Conservation (phyloP, 2,888 invertebrate genomes). For the Catocala fraxini region DNA sequence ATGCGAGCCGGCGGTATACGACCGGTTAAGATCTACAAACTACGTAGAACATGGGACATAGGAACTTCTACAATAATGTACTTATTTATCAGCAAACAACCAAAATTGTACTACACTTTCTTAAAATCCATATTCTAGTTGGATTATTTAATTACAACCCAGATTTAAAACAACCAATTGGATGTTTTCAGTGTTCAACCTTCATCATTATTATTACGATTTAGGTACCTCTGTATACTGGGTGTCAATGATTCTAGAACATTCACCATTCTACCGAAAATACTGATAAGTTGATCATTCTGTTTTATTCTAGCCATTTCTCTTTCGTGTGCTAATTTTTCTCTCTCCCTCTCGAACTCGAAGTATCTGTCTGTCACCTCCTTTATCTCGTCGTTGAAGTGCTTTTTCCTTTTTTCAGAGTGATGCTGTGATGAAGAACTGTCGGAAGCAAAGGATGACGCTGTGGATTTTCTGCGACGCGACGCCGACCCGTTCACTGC, state of each 20-base stretch:
- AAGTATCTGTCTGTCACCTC: slow-evolving; percentile 42
- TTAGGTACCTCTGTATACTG: slow-evolving; percentile 38
- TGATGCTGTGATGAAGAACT: slow-evolving; percentile 13
- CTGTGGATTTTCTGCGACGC: slow-evolving; percentile 16
- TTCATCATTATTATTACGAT: slow-evolving; percentile 17
- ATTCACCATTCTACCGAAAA: slow-evolving; percentile 43
- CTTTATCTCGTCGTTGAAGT: slow-evolving; percentile 17
- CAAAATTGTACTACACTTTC: background rate
- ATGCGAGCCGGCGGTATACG: too few relatives aligned
- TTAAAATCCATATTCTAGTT: background rate
- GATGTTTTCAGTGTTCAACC: slow-evolving; percentile 2
- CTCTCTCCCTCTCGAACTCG: slow-evolving; percentile 43
- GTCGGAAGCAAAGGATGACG: slow-evolving; percentile 10
- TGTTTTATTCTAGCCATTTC: slow-evolving; percentile 50
- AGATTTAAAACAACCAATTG: background rate
- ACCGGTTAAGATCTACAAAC: too few relatives aligned
- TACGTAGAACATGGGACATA: too few relatives aligned
- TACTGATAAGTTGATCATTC: slow-evolving; percentile 34
- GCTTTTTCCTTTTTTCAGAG: slow-evolving; percentile 25
- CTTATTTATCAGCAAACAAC: too few relatives aligned
- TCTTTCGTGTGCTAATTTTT: slow-evolving; percentile 43
- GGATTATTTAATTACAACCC: background rate
- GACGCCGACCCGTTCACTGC: slow-evolving; percentile 1
- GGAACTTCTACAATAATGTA: background rate
- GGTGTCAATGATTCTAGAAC: slow-evolving; percentile 46